Evolutionary conservation across 1,140 invertebrate species (phyloP).

Genomic region (Campoletis sonorensis): DNA sequence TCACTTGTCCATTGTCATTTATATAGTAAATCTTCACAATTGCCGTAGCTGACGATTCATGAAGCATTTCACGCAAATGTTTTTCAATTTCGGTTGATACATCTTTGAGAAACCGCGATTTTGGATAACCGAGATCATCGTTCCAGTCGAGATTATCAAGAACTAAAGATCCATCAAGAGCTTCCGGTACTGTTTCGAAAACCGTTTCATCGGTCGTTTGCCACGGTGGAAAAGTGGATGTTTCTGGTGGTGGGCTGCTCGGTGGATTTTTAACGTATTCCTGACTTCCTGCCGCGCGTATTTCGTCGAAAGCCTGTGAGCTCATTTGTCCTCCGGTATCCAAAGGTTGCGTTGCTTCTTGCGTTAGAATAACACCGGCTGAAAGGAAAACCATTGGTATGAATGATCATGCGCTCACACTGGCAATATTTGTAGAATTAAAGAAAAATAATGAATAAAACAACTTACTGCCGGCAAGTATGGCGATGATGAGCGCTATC

Average conservation of each 20-base stretch:
- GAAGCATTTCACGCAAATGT: slow-evolving; percentile 76
- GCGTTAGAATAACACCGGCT: slow-evolving; percentile 78
- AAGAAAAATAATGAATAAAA: slow-evolving; percentile 29
- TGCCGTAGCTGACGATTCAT: slow-evolving; percentile 68
- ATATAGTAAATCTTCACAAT: slow-evolving; percentile 82
- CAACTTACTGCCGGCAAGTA: slow-evolving; percentile 83
- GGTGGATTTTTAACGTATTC: slow-evolving; percentile 71
- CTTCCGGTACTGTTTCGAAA: slow-evolving; percentile 80
- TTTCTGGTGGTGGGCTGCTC: slow-evolving; percentile 73
- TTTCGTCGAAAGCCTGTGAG: slow-evolving; percentile 62
- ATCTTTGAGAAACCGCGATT: slow-evolving; percentile 80
- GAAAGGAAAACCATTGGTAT: slow-evolving; percentile 51
- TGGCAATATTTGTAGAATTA: neutral
- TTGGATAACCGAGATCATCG: slow-evolving; percentile 78
- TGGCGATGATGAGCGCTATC: slow-evolving; percentile 82
- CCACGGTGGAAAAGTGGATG: slow-evolving; percentile 72
- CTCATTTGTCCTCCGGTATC: slow-evolving; percentile 64
- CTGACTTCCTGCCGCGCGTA: slow-evolving; percentile 68
- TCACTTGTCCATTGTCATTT: slow-evolving; percentile 69
- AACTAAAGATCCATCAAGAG: slow-evolving; percentile 81
- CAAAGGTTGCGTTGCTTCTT: slow-evolving; percentile 74
- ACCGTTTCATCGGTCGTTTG: slow-evolving; percentile 76
- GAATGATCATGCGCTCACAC: too few relatives aligned
- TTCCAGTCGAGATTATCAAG: slow-evolving; percentile 82
- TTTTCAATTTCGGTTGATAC: slow-evolving; percentile 78